Percentiles rank a stretch among this genome's conserved stretches.
Conservation (phyloP, 2,113 vertebrate genomes). For the Phrynocephalus versicolor region DNA sequence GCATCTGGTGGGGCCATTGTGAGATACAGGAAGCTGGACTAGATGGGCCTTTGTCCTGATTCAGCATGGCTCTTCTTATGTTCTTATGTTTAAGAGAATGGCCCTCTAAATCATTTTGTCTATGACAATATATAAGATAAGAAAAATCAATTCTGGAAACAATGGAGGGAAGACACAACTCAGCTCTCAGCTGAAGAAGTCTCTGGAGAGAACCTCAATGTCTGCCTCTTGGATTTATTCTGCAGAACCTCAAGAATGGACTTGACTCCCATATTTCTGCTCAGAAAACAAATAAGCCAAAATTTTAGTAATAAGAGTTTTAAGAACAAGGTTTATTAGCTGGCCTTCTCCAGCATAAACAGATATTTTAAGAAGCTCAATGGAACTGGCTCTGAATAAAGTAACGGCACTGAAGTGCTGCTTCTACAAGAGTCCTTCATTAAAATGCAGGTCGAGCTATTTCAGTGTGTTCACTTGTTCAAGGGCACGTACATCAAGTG, state of each 20-base stretch:
- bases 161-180: neutral
- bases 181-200: neutral
- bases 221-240: neutral
- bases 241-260: neutral
- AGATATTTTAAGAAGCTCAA: too few relatives aligned
- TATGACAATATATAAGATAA: too few relatives aligned
- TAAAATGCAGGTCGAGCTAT: neutral
- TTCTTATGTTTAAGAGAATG: too few relatives aligned
- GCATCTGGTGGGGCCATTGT: too few relatives aligned
- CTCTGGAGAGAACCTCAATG: neutral
- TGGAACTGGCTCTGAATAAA: neutral
- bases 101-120: too few relatives aligned
- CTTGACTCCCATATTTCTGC: neutral
- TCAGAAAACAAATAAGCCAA: neutral
- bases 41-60: too few relatives aligned
- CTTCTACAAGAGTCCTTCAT: neutral
- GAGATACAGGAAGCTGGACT: too few relatives aligned
- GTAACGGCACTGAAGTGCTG: neutral
- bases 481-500: neutral
- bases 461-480: neutral
- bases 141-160: neutral
- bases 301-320: too few relatives aligned
- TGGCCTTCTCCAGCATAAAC: too few relatives aligned
- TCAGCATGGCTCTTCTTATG: too few relatives aligned
- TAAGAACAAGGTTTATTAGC: too few relatives aligned